Evolutionary conservation across 2,888 invertebrate genomes (phyloP), one percentile per base, ranked within the genome.

Genomic region (Colostygia pectinataria): DNA sequence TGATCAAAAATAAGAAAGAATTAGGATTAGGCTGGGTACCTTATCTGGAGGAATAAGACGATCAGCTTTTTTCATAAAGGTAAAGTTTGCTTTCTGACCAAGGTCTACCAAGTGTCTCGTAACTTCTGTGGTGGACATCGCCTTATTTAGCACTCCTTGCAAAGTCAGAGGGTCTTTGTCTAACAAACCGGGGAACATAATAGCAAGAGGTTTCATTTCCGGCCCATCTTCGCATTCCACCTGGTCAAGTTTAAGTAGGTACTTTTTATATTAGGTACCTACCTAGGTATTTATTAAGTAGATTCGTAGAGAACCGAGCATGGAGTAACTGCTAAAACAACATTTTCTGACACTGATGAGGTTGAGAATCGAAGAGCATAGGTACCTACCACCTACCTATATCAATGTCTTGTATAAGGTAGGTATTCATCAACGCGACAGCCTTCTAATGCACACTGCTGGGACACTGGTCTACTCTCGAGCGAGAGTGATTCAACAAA

Each of bases 121-220:
- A 8, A 88, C 83, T 71, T 88, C 87, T 8, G 86, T 86, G 6
- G 87, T 88, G 2, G 87, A 88, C 81, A 88, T 85, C 2, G 68
- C 77, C 52, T 76, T 80, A 41, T 75, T 80, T 12, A 85, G 59
- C 64, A 88, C 76, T 32, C 80, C 82, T 64, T 83, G 66, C 32
- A 86, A 66, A 23, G 80, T 85, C 53, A 71, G 66, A 1, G 85
- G 83, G 53, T 87, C 83, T 63, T 78, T 77, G 31, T 83, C 73
- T 10, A 85, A 59, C 47, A 88, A 64, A 14, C 71, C 79, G 44
- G 87, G 87, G 57, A 88, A 88, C 80, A 88, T 80, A 31, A 83
- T 71, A 15, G 83, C 83, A 39, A 88, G 55, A 1, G 87, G 86
- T 65, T 83, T 81, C 63, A 71, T 68, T 63, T 78, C 73, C 29